phyloP scores from a whole-genome alignment of 2,113 vertebrate species.

The Centrocercus urophasianus region DNA sequence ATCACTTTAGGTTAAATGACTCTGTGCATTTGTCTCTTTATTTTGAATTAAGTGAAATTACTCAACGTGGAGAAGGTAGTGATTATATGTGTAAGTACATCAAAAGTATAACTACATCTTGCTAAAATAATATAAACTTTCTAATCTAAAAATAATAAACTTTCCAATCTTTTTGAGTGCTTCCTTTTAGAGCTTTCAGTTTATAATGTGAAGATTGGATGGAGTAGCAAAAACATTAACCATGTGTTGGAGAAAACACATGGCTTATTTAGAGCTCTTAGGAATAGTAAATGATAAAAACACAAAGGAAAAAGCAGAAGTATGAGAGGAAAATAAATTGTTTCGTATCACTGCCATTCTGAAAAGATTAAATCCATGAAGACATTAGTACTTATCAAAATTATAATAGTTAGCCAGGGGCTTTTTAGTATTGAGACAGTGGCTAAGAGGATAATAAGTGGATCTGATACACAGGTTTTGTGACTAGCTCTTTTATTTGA shows the following conservation, averaged over 20 bases:
- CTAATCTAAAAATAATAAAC: background rate
- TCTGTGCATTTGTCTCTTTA: background rate
- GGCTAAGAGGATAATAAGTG: background rate
- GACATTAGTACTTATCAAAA: background rate
- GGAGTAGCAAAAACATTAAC: background rate
- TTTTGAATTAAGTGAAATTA: background rate
- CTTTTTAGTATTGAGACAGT: background rate
- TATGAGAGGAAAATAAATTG: background rate
- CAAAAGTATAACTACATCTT: background rate
- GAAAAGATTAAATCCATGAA: background rate
- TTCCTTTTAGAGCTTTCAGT: conserved; percentile 14
- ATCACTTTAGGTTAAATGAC: background rate
- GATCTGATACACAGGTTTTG: conserved; percentile 1
- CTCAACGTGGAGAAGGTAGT: background rate
- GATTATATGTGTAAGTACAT: background rate
- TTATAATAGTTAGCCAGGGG: background rate
- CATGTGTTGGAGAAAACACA: background rate
- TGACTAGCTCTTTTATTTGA: background rate
- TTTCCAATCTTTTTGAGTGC: background rate
- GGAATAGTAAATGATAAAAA: background rate
- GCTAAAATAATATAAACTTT: background rate
- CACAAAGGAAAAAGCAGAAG: background rate
- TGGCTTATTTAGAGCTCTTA: background rate
- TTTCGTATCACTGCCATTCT: background rate
- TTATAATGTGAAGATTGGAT: background rate